These are phyloP conservation scores for Danio kyathit DNA, from an alignment of 2,797 vertebrate genomes.

Conservation along the genomic window DNA sequence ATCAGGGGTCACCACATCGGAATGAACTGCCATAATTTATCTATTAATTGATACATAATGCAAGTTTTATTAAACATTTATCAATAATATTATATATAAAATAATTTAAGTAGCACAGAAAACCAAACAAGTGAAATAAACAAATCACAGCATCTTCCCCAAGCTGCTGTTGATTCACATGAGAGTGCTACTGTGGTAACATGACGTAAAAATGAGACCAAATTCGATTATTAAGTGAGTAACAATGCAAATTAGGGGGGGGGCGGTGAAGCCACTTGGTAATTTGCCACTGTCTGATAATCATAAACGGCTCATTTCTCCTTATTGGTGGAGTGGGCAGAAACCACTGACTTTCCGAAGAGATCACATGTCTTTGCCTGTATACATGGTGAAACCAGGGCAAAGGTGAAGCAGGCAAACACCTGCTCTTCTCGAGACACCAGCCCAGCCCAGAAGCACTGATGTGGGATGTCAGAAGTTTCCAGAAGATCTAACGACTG, in stretches of 20 bases:
- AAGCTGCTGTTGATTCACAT: not conserved
- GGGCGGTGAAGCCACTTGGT: not conserved
- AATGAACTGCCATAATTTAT: no score
- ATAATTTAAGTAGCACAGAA: no score
- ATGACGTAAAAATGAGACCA: constrained; percentile 20
- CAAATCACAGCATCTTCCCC: not conserved
- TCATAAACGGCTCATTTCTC: constrained; percentile 31
- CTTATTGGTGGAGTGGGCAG: constrained; percentile 19
- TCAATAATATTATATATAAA: no score
- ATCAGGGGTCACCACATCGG: no score
- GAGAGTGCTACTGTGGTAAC: not conserved
- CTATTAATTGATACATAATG: no score
- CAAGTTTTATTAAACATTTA: no score
- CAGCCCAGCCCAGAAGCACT: constrained; percentile 26
- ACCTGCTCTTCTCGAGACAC: constrained; percentile 42
- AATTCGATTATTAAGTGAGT: constrained; percentile 37
- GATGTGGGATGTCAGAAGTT: constrained; percentile 49
- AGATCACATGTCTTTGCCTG: constrained; percentile 29
- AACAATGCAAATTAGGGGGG: constrained; percentile 56
- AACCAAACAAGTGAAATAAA: no score
- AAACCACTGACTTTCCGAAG: constrained; percentile 38
- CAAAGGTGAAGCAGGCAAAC: constrained; percentile 27
- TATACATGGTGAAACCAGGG: constrained; percentile 9
- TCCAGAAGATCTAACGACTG: constrained; percentile 54
- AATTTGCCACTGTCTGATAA: constrained; percentile 15